Evolutionary conservation across 1,140 invertebrate genomes (phyloP).

Genomic region (Gryllus bimaculatus): DNA sequence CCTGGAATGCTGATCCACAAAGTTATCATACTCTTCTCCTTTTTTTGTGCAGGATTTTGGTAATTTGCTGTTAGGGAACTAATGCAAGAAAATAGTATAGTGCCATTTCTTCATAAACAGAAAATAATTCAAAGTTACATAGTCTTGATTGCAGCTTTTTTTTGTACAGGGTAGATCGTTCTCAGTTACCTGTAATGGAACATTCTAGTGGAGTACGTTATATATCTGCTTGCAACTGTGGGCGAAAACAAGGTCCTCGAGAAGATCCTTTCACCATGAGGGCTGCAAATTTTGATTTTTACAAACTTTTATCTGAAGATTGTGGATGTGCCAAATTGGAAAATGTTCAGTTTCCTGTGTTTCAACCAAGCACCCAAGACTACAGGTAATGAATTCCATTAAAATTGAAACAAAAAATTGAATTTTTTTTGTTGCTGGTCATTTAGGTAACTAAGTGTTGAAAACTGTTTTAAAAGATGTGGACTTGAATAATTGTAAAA

Average conservation of each 20-base stretch:
- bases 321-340: slow-evolving; percentile 61
- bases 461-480: background rate
- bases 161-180: background rate
- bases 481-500: background rate
- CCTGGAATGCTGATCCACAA: too few relatives aligned
- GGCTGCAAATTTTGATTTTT: slow-evolving; percentile 82
- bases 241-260: slow-evolving; percentile 65
- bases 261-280: slow-evolving; percentile 83
- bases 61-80: too few relatives aligned
- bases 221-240: slow-evolving; percentile 84
- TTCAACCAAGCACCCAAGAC: slow-evolving; percentile 67
- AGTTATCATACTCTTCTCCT: too few relatives aligned
- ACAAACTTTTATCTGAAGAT: slow-evolving; percentile 60
- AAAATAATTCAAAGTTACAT: too few relatives aligned
- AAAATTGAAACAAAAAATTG: too few relatives aligned
- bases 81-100: too few relatives aligned
- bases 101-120: too few relatives aligned
- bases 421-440: too few relatives aligned
- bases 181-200: slow-evolving; percentile 40
- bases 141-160: background rate
- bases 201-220: slow-evolving; percentile 75
- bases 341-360: slow-evolving; percentile 66
- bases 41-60: too few relatives aligned
- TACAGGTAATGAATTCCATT: slow-evolving; percentile 30
- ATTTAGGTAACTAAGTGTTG: background rate